Conservation (phyloP, 1,140 invertebrate species). For the Saxidomus purpurata region DNA sequence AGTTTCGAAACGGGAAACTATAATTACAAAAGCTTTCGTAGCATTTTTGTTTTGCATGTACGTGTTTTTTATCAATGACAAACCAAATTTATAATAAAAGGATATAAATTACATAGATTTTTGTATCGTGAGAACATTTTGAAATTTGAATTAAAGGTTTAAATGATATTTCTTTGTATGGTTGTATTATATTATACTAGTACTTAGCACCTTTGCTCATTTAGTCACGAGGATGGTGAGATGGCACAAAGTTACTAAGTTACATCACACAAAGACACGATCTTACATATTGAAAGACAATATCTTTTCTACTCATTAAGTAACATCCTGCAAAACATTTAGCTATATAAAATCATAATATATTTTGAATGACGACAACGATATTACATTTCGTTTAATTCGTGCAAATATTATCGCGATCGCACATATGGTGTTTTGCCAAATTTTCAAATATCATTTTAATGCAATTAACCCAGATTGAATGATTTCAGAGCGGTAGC, state of each 20-base stretch:
- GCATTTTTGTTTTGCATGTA: no score
- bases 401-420: constrained; percentile 54
- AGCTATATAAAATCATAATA: not conserved
- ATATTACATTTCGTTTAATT: constrained; percentile 43
- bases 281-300: not conserved
- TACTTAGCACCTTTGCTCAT: constrained; percentile 11
- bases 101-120: not conserved
- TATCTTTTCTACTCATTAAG: not conserved
- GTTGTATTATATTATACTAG: not conserved
- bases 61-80: not conserved
- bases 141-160: not conserved
- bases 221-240: not conserved
- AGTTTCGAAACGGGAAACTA: no score
- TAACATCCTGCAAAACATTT: not conserved
- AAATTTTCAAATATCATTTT: constrained; percentile 67
- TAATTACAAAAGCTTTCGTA: no score
- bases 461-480: constrained; percentile 44
- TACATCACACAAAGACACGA: constrained; percentile 14
- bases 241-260: not conserved
- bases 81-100: not conserved
- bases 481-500: constrained; percentile 35
- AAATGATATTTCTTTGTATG: not conserved
- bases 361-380: constrained; percentile 11
- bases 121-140: not conserved
- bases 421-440: constrained; percentile 48